A percentile compares a stretch with the other conserved stretches of the same genome.
Evolutionary conservation across 2,113 vertebrate species (phyloP).

Genomic region (Notechis scutatus): DNA sequence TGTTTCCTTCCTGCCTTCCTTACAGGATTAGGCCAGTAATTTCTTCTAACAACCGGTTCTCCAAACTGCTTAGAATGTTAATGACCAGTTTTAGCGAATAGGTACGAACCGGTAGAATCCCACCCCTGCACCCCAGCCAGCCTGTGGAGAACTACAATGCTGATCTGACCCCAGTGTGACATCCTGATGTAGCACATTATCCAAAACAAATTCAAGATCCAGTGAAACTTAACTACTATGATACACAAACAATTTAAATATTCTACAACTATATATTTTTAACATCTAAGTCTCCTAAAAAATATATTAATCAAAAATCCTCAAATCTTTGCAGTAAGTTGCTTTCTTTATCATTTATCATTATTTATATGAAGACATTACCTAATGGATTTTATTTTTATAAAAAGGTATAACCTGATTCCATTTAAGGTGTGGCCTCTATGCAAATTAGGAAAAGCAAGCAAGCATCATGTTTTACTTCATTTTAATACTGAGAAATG

Average conservation of each 20-base stretch:
- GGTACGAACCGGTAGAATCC: no score
- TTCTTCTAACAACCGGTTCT: no score
- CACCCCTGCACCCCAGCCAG: no score
- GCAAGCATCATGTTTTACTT: neutral
- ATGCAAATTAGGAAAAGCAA: neutral
- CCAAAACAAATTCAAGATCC: neutral
- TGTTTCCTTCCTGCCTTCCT: no score
- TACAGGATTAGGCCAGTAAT: no score
- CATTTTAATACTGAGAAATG: neutral
- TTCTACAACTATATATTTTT: neutral
- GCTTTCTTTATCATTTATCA: neutral
- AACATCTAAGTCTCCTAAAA: neutral
- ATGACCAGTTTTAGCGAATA: no score
- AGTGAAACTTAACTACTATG: neutral
- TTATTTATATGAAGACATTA: neutral
- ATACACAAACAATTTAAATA: neutral
- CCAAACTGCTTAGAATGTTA: no score
- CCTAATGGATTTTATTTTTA: neutral
- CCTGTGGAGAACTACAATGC: no score
- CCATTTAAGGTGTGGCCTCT: neutral
- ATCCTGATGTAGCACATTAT: neutral
- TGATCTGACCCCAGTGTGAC: no score
- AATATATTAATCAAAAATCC: neutral
- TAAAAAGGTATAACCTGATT: neutral
- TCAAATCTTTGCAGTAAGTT: neutral